Evolutionary conservation across 2,113 vertebrate genomes (phyloP).

Genomic region (Salvelinus namaycush): DNA sequence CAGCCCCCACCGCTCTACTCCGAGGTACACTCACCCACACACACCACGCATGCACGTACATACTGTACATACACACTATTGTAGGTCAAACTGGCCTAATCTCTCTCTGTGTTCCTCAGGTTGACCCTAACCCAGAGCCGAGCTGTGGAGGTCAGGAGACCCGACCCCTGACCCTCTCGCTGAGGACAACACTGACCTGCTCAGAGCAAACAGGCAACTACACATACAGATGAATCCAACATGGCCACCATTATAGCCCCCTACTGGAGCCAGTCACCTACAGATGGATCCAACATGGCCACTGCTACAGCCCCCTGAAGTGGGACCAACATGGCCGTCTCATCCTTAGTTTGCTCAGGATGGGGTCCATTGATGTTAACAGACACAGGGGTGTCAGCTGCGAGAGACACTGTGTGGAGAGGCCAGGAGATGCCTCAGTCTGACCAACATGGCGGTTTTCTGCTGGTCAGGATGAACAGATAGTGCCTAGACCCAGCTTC

Average conservation of each 20-base stretch:
- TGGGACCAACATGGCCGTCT: background rate
- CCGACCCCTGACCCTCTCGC: constrained; percentile 86
- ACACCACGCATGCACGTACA: constrained; percentile 21
- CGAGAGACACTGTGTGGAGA: constrained; percentile 20
- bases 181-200: constrained; percentile 67
- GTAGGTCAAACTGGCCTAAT: background rate
- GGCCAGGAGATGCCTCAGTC: background rate
- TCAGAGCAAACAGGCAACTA: background rate
- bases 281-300: constrained; percentile 2
- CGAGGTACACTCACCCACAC: constrained; percentile 74
- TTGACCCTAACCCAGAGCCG: constrained; percentile 91
- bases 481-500: background rate
- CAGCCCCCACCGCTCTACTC: constrained; percentile 96
- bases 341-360: background rate
- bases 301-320: background rate
- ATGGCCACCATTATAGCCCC: background rate
- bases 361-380: background rate
- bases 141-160: constrained; percentile 69
- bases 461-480: background rate
- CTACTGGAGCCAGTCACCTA: background rate
- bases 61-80: background rate
- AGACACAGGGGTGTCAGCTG: constrained; percentile 16
- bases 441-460: background rate
- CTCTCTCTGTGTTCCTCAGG: constrained; percentile 61
- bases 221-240: background rate